phyloP scores from a whole-genome alignment of 1,140 invertebrate genomes.

The Cyrtorhinus lividipennis region DNA sequence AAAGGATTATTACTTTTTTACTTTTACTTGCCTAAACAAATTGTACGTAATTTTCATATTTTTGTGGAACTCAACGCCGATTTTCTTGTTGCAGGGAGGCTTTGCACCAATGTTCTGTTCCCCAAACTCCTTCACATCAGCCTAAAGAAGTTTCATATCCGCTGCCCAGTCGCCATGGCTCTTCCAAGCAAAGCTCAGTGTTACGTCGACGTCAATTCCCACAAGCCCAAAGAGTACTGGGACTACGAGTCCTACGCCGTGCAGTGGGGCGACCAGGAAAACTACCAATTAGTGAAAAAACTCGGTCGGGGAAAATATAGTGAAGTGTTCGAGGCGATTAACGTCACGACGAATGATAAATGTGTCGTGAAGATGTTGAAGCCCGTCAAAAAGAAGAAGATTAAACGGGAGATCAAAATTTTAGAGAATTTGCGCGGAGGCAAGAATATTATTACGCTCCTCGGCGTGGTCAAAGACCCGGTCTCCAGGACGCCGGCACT shows the following conservation, averaged over 20 bases:
- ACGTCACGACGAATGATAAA: conserved; percentile 97
- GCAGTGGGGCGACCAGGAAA: conserved; percentile 97
- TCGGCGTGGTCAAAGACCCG: conserved; percentile 98
- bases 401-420: conserved; percentile 99
- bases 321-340: conserved; percentile 99
- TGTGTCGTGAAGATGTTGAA: conserved; percentile 99
- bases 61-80: too few relatives aligned
- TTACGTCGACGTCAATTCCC: conserved; percentile 95
- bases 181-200: conserved; percentile 90
- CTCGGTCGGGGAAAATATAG: conserved; percentile 98
- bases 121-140: not conserved
- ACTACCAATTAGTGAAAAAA: conserved; percentile 97
- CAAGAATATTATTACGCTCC: conserved; percentile 96
- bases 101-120: not conserved
- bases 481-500: conserved; percentile 96
- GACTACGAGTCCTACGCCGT: conserved; percentile 99
- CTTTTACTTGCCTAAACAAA: too few relatives aligned
- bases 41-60: too few relatives aligned
- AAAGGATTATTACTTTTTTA: too few relatives aligned
- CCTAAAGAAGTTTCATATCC: not conserved
- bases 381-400: conserved; percentile 99
- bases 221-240: conserved; percentile 98
- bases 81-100: not conserved
- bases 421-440: conserved; percentile 97
- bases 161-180: conserved; percentile 45